A percentile compares a stretch with the other conserved stretches of the same genome.
Conservation (phyloP, 1,140 invertebrate species). For the Laodelphax striatellus region DNA sequence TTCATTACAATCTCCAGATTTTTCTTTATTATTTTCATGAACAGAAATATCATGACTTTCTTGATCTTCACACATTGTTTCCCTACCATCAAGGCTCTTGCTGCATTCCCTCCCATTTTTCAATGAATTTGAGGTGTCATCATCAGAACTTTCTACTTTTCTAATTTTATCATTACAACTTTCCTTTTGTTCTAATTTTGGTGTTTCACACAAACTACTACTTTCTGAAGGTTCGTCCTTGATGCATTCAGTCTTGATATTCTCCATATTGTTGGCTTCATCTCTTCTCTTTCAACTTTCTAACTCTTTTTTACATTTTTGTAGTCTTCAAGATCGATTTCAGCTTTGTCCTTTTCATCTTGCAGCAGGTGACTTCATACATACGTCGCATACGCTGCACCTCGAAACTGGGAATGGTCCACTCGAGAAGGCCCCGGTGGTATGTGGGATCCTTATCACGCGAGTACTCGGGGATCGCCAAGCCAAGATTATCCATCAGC, state of each 20-base stretch:
- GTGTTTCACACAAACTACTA: neutral
- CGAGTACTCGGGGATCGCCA: slow-evolving; percentile 60
- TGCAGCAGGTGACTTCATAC: slow-evolving; percentile 27
- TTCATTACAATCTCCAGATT: no score
- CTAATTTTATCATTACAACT: no score
- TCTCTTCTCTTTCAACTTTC: slow-evolving; percentile 4
- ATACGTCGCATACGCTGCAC: slow-evolving; percentile 40
- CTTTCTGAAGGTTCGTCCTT: neutral
- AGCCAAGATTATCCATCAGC: slow-evolving; percentile 57
- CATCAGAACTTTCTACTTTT: no score
- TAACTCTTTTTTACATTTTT: neutral
- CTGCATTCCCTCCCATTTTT: no score
- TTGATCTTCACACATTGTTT: no score
- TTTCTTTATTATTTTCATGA: no score
- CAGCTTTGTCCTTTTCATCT: slow-evolving; percentile 11
- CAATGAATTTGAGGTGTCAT: no score
- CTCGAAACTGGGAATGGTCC: slow-evolving; percentile 41
- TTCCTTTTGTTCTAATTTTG: no score
- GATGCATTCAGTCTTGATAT: neutral
- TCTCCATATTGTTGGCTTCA: neutral
- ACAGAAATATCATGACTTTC: no score
- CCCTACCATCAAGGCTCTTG: no score
- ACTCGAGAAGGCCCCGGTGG: slow-evolving; percentile 37
- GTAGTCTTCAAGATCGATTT: neutral
- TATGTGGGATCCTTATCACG: slow-evolving; percentile 53